These are phyloP conservation scores for Oscheius myriophilus DNA, from an alignment of 2,888 invertebrate genomes.

Conservation along the genomic window DNA sequence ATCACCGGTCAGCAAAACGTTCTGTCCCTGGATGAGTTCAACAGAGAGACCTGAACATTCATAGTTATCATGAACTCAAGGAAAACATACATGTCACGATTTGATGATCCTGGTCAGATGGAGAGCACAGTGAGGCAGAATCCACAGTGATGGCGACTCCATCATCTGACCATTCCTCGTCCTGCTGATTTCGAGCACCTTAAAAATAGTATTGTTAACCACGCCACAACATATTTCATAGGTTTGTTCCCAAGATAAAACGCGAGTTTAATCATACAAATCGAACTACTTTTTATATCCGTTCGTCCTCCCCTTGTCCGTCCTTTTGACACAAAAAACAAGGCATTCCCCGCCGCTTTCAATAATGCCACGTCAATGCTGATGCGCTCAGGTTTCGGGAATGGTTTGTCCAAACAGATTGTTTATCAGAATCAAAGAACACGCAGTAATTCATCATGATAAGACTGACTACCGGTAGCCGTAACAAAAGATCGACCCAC, in stretches of 20 bases:
- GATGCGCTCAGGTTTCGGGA: too few relatives aligned
- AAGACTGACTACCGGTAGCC: background rate
- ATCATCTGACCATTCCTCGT: conserved; percentile 64
- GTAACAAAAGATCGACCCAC: conserved; percentile 19
- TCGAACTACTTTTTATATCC: too few relatives aligned
- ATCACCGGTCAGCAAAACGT: conserved; percentile 88
- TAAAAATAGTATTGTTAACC: background rate
- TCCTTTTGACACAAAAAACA: too few relatives aligned
- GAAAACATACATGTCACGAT: conserved; percentile 53
- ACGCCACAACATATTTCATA: too few relatives aligned
- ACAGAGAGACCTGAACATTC: conserved; percentile 72
- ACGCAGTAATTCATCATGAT: too few relatives aligned
- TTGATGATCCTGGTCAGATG: conserved; percentile 55
- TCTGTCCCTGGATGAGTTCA: conserved; percentile 72
- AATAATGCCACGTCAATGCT: too few relatives aligned
- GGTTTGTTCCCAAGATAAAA: too few relatives aligned
- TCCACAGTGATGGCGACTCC: conserved; percentile 66
- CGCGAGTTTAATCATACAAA: too few relatives aligned
- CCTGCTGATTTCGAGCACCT: conserved; percentile 36
- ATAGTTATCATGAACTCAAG: background rate
- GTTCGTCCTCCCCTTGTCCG: too few relatives aligned
- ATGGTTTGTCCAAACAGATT: too few relatives aligned
- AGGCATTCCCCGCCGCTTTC: too few relatives aligned
- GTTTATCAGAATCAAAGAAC: too few relatives aligned
- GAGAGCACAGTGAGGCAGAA: conserved; percentile 60